Evolutionary conservation across 1,140 invertebrate genomes (phyloP).

Genomic region (Lucilia sericata): DNA sequence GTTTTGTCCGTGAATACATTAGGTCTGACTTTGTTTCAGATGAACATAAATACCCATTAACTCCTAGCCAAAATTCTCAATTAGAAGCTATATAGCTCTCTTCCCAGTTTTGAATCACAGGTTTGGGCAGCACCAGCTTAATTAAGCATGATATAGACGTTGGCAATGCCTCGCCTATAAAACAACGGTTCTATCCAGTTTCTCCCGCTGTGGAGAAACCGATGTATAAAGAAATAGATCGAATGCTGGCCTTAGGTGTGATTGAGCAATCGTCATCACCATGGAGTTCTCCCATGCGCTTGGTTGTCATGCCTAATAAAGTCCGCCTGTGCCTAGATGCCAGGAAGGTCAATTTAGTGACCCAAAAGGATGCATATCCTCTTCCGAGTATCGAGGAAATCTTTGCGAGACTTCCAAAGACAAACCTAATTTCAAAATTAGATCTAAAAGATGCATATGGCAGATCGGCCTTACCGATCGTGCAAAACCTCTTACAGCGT

Average conservation of each 20-base stretch:
- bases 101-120: slow-evolving; percentile 22
- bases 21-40: not conserved
- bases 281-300: slow-evolving; percentile 46
- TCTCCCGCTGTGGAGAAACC: slow-evolving; percentile 51
- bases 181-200: slow-evolving; percentile 49
- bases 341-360: slow-evolving; percentile 54
- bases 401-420: slow-evolving; percentile 52
- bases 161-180: slow-evolving; percentile 13
- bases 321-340: slow-evolving; percentile 57
- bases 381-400: slow-evolving; percentile 56
- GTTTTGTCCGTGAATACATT: no score
- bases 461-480: slow-evolving; percentile 38
- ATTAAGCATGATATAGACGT: slow-evolving; percentile 35
- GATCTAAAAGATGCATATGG: slow-evolving; percentile 50
- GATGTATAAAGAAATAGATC: slow-evolving; percentile 53
- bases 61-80: not conserved
- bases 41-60: slow-evolving; percentile 3
- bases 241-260: slow-evolving; percentile 50
- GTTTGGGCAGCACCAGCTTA: slow-evolving; percentile 32
- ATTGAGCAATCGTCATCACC: slow-evolving; percentile 48
- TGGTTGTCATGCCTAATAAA: slow-evolving; percentile 46
- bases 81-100: slow-evolving; percentile 29
- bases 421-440: slow-evolving; percentile 50
- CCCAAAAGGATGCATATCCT: slow-evolving; percentile 55
- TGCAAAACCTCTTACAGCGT: slow-evolving; percentile 62